A percentile compares a stretch with the other conserved stretches of the same genome.
phyloP scores from a whole-genome alignment of 2,888 invertebrate genomes.

The Griposia aprilina region DNA sequence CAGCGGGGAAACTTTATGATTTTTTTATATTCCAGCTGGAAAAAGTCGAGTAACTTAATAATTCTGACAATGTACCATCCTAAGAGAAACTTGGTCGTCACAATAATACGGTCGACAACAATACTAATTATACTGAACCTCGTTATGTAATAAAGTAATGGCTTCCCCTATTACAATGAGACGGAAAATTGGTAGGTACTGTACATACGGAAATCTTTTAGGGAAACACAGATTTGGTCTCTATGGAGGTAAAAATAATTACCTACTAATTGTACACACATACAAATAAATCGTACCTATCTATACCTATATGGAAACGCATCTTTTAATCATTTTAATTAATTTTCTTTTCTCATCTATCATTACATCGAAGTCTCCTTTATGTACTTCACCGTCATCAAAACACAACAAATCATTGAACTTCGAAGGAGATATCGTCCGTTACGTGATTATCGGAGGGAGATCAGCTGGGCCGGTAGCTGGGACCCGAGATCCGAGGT shows the following conservation, averaged over 20 bases:
- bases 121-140: conserved; percentile 13
- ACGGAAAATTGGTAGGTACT: conserved; percentile 3
- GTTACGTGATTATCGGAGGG: conserved; percentile 70
- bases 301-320: neutral
- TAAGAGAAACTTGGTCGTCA: conserved; percentile 35
- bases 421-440: conserved; percentile 70
- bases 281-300: neutral
- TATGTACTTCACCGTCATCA: conserved; percentile 23
- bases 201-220: neutral
- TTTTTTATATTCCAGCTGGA: conserved; percentile 82
- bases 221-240: neutral
- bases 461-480: conserved; percentile 70
- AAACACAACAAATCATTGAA: conserved; percentile 54
- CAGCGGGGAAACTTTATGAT: conserved; percentile 81
- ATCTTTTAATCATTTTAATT: neutral
- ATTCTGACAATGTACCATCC: conserved; percentile 58
- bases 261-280: too few species aligned
- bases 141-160: conserved; percentile 35
- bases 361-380: neutral
- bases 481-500: conserved; percentile 74
- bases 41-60: conserved; percentile 72
- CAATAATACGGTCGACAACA: conserved; percentile 37
- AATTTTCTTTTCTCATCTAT: neutral
- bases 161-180: conserved; percentile 7
- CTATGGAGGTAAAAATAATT: neutral